These are phyloP conservation scores for Meloidogyne hapla DNA, from an alignment of 1,140 invertebrate genomes.

Conservation along the genomic window DNA sequence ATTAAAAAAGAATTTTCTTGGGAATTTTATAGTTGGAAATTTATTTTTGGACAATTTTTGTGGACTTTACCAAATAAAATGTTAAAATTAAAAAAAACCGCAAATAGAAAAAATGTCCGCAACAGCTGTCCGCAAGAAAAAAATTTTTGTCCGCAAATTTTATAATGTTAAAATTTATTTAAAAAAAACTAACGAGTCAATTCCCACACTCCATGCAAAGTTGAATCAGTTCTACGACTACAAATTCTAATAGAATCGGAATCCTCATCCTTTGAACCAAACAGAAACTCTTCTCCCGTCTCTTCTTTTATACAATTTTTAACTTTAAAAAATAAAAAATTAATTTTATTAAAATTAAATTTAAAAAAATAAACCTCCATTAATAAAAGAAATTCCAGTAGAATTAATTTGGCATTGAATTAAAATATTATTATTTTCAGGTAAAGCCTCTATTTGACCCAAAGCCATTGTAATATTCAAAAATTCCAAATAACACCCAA, in stretches of 20 bases:
- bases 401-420: neutral
- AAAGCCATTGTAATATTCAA: neutral
- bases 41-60: no score
- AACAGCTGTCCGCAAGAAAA: no score
- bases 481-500: neutral
- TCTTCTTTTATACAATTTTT: neutral
- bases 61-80: no score
- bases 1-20: no score
- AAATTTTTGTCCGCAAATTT: no score
- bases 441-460: neutral
- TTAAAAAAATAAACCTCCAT: neutral
- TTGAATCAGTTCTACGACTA: neutral
- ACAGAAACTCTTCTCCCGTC: neutral
- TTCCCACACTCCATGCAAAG: neutral
- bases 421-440: neutral
- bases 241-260: neutral
- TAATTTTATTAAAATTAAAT: neutral
- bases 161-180: neutral
- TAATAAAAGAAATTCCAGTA: neutral
- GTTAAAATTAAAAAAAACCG: no score
- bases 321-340: neutral
- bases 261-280: neutral
- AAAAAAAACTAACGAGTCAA: neutral
- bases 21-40: no score
- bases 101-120: no score